Conservation (phyloP, 2,797 vertebrate species). For the Ctenochaetus hawaiiensis region DNA sequence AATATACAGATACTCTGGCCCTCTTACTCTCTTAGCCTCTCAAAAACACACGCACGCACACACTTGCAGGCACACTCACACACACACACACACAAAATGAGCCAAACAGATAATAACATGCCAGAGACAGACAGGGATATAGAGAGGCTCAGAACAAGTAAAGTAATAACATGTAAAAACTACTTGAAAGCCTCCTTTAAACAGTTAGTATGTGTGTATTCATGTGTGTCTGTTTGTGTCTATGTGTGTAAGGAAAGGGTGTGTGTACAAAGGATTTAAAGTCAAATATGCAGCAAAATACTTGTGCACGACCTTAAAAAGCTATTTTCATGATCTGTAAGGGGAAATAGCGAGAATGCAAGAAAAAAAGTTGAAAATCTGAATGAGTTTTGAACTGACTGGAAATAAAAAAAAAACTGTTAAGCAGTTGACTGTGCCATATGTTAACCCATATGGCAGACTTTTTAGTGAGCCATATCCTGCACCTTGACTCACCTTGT, state of each 20-base stretch:
- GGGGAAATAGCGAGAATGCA: background rate
- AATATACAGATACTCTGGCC: slow-evolving; percentile 57
- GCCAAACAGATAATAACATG: slow-evolving; percentile 63
- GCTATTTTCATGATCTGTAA: background rate
- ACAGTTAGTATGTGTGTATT: background rate
- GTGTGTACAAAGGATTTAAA: slow-evolving; percentile 20
- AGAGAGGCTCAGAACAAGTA: slow-evolving; percentile 56
- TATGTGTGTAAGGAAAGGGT: background rate
- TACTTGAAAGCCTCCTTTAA: slow-evolving; percentile 12
- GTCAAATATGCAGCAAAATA: slow-evolving; percentile 14
- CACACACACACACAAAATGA: slow-evolving; percentile 36
- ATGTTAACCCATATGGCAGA: too few species aligned
- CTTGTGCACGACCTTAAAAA: slow-evolving; percentile 20
- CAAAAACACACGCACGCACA: background rate
- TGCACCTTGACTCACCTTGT: slow-evolving; percentile 89
- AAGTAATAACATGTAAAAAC: slow-evolving; percentile 67
- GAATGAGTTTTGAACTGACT: slow-evolving; percentile 9
- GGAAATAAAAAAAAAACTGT: background rate
- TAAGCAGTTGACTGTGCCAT: too few species aligned
- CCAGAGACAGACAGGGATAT: slow-evolving; percentile 64
- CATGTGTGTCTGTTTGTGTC: background rate
- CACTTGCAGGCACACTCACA: slow-evolving; percentile 12
- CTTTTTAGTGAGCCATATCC: background rate
- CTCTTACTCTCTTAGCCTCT: background rate
- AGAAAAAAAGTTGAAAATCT: background rate